Conservation (phyloP, 2,797 vertebrate species). For the Lateolabrax maculatus region DNA sequence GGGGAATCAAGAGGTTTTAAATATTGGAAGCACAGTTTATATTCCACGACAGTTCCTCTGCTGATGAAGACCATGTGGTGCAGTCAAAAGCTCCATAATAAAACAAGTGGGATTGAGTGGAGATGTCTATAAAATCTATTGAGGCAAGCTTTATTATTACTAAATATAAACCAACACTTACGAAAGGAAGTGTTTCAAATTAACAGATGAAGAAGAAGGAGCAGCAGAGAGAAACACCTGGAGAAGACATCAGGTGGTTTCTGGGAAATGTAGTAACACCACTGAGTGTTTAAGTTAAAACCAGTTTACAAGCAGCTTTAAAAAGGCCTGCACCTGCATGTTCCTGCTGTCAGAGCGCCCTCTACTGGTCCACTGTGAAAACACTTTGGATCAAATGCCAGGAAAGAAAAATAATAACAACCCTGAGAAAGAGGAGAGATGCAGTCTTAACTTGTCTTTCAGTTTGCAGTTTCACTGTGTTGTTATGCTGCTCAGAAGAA, state of each 20-base stretch:
- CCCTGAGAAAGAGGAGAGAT: no score
- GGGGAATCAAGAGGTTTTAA: no score
- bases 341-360: constrained; percentile 16
- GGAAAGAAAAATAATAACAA: no score
- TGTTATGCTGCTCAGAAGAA: no score
- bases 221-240: no score
- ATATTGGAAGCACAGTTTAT: no score
- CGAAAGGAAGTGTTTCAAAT: no score
- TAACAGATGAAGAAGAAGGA: neutral
- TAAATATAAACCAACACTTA: no score
- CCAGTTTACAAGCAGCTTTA: neutral
- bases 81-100: neutral
- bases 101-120: neutral
- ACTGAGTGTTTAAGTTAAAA: neutral
- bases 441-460: no score
- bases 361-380: constrained; percentile 36
- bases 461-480: no score
- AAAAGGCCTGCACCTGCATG: neutral
- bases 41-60: neutral
- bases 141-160: no score
- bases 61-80: neutral
- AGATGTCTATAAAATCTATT: no score
- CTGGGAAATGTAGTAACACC: constrained; percentile 2
- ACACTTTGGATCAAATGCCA: neutral
- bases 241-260: neutral